Evolutionary conservation across 1,140 invertebrate genomes (phyloP).

Genomic region (Macrotrachela quadricornifera): DNA sequence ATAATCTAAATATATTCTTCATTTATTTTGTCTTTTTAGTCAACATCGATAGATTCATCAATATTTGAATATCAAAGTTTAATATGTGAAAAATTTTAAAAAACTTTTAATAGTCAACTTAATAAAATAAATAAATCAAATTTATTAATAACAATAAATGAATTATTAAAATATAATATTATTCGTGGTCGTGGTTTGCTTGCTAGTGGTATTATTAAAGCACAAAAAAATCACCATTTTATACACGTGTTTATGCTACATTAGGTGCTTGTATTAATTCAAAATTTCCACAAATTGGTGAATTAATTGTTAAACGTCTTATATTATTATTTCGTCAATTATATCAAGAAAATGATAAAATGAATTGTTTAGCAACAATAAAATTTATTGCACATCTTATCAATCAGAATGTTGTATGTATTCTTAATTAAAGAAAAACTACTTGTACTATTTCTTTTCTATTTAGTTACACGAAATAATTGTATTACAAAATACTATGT

Average conservation of each 20-base stretch:
- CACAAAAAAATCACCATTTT: conserved; percentile 89
- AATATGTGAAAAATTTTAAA: conserved; percentile 93
- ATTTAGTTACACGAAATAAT: conserved; percentile 91
- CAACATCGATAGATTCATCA: conserved; percentile 10
- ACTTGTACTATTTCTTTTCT: no score
- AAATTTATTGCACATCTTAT: conserved; percentile 88
- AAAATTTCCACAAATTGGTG: conserved; percentile 91
- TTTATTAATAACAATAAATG: conserved; percentile 68
- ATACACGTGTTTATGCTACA: conserved; percentile 88
- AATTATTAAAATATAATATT: conserved; percentile 81
- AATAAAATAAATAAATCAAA: conserved; percentile 95
- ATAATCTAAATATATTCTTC: no score
- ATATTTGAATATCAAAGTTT: conserved; percentile 78
- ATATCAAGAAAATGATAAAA: conserved; percentile 78
- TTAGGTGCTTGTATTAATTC: conserved; percentile 81
- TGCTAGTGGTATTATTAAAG: conserved; percentile 74
- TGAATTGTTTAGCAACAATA: conserved; percentile 61
- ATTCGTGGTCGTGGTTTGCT: conserved; percentile 74
- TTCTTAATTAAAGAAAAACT: no score
- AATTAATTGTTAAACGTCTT: conserved; percentile 66
- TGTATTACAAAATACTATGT: conserved; percentile 76
- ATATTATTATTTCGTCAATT: conserved; percentile 79
- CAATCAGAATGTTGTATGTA: conserved; percentile 60
- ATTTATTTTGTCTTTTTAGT: no score
- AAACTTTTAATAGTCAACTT: conserved; percentile 91